phyloP scores from a whole-genome alignment of 2,888 invertebrate species.

The Hydrotaea diabolus region DNA sequence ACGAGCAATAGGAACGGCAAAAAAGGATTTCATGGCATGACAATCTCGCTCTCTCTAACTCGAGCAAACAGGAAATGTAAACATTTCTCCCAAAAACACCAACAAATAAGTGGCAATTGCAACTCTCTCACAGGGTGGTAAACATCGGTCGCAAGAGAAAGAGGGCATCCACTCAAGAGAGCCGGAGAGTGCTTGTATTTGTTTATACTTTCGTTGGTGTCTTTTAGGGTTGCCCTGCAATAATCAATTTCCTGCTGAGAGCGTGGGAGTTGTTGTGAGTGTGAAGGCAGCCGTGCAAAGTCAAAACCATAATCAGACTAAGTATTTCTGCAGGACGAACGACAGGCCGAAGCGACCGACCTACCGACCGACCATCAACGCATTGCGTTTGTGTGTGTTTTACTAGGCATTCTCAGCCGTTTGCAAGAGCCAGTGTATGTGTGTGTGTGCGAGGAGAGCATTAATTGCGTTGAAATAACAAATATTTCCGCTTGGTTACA shows the following conservation, averaged over 20 bases:
- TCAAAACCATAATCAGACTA: constrained; percentile 33
- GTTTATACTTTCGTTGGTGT: constrained; percentile 16
- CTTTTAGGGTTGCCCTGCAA: constrained; percentile 64
- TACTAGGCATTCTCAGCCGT: constrained; percentile 14
- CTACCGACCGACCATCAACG: not conserved
- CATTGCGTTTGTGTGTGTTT: not conserved
- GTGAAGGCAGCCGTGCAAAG: constrained; percentile 6
- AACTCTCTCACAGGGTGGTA: not conserved
- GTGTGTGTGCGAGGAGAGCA: not conserved
- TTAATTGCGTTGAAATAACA: constrained; percentile 21
- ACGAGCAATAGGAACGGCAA: not conserved
- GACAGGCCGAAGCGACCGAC: no score
- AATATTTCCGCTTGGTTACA: constrained; percentile 30
- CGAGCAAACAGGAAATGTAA: constrained; percentile 38
- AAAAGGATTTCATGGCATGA: constrained; percentile 44
- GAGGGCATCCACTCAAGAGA: not conserved
- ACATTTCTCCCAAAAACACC: constrained; percentile 7
- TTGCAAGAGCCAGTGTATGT: not conserved
- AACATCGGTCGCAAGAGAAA: not conserved
- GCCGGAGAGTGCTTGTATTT: constrained; percentile 10
- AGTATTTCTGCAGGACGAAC: not conserved
- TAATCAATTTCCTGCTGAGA: constrained; percentile 56
- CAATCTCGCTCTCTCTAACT: constrained; percentile 46
- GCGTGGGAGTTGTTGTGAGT: constrained; percentile 46
- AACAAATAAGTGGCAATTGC: constrained; percentile 2